Base-by-base conservation (phyloP, 37 sponge, comb jelly and placozoan species). In the Lycopodina hypogea region DNA sequence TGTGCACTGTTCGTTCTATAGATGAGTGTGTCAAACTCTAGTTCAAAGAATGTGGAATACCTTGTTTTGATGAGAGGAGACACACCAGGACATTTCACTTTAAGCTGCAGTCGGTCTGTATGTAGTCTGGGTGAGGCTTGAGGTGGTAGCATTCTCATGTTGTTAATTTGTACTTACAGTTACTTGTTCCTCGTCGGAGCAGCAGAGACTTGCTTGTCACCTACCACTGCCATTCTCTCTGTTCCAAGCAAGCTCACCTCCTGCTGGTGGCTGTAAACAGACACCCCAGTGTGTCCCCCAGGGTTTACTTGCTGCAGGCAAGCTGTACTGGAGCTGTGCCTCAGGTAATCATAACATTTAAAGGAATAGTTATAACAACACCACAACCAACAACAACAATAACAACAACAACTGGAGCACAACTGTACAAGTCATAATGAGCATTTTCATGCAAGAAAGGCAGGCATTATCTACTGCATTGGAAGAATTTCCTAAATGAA, bases 1-100 rank as follows among this genome's bases (percentile, higher is more conserved):
- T 45, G 34, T 21, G 30, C 14, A 68, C 68, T 68, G 38, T 68
- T 55, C 4, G 15, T 68, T 53, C 29, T 58, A 61, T 68, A 91
- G 84, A 40, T 91, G 21, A 57, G 73, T n/a, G 70, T 91, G 51
- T 68, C 75, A 48, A 91, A 91, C 68, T 84, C 81, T n/a, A 82
- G 80, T 72, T 36, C 56, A 6, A 87, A 91, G 67, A 18, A 78
- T 1, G 51, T 91, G 24, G 75, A 57, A 3, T 91, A 91, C 80
- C 52, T 34, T 19, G 64, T 74, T 33, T 33, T 84, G 32, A 64
- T 91, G 11, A 67, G 82, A 28, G 92, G 92, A 45, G 84, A 69
- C 41, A 50, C 75, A 39, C 34, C 48, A 41, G 19, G 26, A 6
- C 56, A 74, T 23, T 91, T 86, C 56, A 63, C 59, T 24, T 8